Evolutionary conservation across 1,140 invertebrate species (phyloP).

Genomic region (Leptopilina boulardi): DNA sequence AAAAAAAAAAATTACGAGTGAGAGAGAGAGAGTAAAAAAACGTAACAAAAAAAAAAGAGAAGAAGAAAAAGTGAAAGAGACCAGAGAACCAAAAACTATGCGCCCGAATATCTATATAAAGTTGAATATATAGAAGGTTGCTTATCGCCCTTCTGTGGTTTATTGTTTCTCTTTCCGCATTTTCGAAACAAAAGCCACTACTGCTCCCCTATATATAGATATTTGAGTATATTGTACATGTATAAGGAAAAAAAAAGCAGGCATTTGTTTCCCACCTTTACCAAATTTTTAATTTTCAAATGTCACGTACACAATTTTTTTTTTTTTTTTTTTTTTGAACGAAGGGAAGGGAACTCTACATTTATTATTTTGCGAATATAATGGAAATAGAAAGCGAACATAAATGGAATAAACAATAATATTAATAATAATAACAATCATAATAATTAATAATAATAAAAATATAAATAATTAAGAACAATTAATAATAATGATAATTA

Average conservation of each 20-base stretch:
- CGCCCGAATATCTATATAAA: neutral
- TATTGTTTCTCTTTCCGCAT: conserved; percentile 14
- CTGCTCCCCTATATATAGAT: conserved; percentile 8
- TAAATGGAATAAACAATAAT: too few species aligned
- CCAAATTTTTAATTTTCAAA: conserved; percentile 11
- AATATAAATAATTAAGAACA: too few species aligned
- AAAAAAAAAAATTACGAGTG: neutral
- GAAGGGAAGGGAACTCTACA: too few species aligned
- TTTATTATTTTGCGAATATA: too few species aligned
- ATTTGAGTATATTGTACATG: neutral
- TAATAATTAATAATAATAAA: too few species aligned
- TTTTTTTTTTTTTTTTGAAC: neutral
- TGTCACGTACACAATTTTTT: conserved; percentile 7
- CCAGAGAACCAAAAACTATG: neutral
- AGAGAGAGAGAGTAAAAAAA: neutral
- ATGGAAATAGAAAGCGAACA: too few species aligned
- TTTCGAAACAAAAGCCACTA: conserved; percentile 11
- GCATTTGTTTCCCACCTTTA: neutral
- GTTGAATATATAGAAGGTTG: conserved; percentile 17
- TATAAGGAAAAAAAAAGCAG: neutral
- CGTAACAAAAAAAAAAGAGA: conserved; percentile 8
- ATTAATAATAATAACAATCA: too few species aligned
- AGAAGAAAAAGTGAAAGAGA: neutral
- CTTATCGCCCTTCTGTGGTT: conserved; percentile 10
- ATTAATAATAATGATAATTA: too few species aligned